These are phyloP conservation scores for Gobio gobio DNA, from an alignment of 2,113 vertebrate species.

Conservation along the genomic window DNA sequence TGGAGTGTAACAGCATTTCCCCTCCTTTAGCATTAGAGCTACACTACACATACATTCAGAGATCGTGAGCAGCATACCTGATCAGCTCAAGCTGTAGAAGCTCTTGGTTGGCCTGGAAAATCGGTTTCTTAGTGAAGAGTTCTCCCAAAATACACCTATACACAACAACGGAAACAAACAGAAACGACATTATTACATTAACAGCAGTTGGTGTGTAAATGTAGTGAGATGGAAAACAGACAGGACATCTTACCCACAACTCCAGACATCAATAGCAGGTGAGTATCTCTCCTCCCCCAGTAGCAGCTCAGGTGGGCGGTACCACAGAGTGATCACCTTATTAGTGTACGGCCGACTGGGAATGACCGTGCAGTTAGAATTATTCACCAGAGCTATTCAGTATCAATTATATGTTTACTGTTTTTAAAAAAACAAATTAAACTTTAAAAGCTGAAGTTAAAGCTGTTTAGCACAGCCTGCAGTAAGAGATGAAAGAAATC, in stretches of 20 bases:
- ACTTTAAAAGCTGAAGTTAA: too few species aligned
- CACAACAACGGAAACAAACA: neutral
- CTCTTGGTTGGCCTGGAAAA: conserved; percentile 99
- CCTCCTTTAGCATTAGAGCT: neutral
- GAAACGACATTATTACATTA: neutral
- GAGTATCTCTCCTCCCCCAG: conserved; percentile 95
- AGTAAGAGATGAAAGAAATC: neutral
- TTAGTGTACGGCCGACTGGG: conserved; percentile 97
- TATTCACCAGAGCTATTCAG: neutral
- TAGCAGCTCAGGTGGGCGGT: conserved; percentile 94
- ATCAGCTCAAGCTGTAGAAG: conserved; percentile 96
- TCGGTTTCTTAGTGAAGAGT: conserved; percentile 97
- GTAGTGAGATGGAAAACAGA: conserved; percentile 19
- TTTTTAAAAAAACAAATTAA: neutral
- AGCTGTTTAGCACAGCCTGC: neutral
- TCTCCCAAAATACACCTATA: conserved; percentile 96
- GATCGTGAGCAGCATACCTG: neutral
- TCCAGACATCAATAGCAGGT: conserved; percentile 99
- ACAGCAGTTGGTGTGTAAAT: neutral
- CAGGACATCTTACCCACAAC: conserved; percentile 87
- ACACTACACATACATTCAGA: neutral
- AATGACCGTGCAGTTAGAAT: neutral
- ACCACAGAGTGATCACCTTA: conserved; percentile 99
- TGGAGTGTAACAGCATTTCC: neutral
- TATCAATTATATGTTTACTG: neutral